Percentiles rank a stretch among this genome's conserved stretches.
These are phyloP conservation scores for Sinhomidia bicolor DNA, from an alignment of 2,888 invertebrate genomes.

Conservation along the genomic window DNA sequence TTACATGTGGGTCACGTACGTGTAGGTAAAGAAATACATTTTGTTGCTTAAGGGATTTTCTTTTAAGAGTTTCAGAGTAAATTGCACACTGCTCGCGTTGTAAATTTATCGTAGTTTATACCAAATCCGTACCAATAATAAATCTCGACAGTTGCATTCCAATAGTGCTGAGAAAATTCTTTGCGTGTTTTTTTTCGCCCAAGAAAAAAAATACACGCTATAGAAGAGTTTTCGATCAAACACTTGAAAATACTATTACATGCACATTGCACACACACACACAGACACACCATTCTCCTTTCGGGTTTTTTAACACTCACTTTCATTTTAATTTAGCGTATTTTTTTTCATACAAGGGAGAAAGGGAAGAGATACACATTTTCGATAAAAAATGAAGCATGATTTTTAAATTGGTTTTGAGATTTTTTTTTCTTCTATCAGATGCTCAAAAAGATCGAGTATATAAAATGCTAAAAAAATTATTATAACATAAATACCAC, in stretches of 20 bases:
- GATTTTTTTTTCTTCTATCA: slow-evolving; percentile 26
- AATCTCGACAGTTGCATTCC: slow-evolving; percentile 55
- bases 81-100: neutral
- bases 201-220: neutral
- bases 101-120: neutral
- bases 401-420: slow-evolving; percentile 48
- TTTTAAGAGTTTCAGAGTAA: neutral
- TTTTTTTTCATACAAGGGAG: neutral
- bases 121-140: slow-evolving; percentile 50
- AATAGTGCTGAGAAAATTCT: slow-evolving; percentile 44
- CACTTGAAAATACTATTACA: neutral
- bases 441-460: neutral
- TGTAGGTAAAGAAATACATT: slow-evolving; percentile 31
- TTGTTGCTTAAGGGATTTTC: neutral
- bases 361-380: neutral
- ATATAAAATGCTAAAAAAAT: neutral
- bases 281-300: neutral
- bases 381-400: slow-evolving; percentile 51
- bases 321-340: slow-evolving; percentile 43
- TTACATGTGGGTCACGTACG: slow-evolving; percentile 53
- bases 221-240: neutral
- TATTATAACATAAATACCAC: neutral
- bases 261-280: neutral
- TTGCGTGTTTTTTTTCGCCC: slow-evolving; percentile 24
- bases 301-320: slow-evolving; percentile 36